A percentile compares a stretch with the other conserved stretches of the same genome.
These are phyloP conservation scores for Astropecten irregularis DNA, from an alignment of 53 echinoderm and acorn worm genomes.

Conservation along the genomic window DNA sequence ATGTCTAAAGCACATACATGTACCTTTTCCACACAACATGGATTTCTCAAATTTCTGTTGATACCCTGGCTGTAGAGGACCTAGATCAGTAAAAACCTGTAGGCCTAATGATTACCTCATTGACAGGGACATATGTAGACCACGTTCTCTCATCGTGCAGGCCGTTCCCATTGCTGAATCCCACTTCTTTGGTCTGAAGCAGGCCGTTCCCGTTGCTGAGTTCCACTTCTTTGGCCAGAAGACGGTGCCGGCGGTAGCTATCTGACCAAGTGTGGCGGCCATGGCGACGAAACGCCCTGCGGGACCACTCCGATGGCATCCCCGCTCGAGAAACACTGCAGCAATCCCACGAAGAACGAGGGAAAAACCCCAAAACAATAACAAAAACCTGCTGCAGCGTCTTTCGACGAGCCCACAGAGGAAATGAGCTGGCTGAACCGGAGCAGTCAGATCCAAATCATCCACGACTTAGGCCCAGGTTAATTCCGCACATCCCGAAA, in stretches of 20 bases:
- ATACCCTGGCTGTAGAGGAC: no score
- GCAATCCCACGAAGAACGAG: no score
- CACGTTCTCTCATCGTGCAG: not conserved
- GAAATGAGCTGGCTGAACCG: not conserved
- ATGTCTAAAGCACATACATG: no score
- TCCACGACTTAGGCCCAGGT: not conserved
- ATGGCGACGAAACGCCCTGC: slow-evolving; percentile 37
- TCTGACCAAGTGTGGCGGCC: slow-evolving; percentile 30
- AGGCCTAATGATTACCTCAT: slow-evolving; percentile 14
- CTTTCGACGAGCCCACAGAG: not conserved
- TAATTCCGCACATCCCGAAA: slow-evolving; percentile 38
- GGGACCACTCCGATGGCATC: slow-evolving; percentile 50
- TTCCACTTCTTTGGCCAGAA: not conserved
- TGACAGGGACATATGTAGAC: not conserved
- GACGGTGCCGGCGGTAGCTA: not conserved
- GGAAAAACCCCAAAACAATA: not conserved
- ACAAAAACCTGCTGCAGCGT: no score
- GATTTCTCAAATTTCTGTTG: no score
- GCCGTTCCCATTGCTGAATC: no score
- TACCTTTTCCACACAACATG: no score
- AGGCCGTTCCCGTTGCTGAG: not conserved
- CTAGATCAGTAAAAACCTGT: not conserved
- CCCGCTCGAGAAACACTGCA: no score
- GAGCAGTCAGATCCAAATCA: not conserved
- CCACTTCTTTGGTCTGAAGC: no score